A percentile compares a stretch with the other conserved stretches of the same genome.
Evolutionary conservation across 2,113 vertebrate genomes (phyloP).

Genomic region (Heterotilapia buettikoferi): DNA sequence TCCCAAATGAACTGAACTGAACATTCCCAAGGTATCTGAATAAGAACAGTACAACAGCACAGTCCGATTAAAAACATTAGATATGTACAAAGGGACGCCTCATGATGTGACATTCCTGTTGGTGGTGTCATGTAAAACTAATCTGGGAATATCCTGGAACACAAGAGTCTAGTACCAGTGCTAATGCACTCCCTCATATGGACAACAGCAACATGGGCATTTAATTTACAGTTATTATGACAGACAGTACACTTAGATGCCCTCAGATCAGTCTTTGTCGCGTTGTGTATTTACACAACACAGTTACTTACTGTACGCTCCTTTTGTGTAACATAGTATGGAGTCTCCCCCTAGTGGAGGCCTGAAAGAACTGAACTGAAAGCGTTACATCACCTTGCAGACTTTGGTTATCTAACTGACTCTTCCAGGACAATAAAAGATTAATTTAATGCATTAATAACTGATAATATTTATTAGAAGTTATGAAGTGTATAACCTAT

Average conservation of each 20-base stretch:
- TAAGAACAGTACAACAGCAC: neutral
- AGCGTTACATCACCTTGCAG: conserved; percentile 49
- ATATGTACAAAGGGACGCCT: neutral
- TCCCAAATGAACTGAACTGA: neutral
- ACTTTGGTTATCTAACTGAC: conserved; percentile 39
- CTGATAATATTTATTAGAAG: neutral
- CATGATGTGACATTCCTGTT: neutral
- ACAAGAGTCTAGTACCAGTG: neutral
- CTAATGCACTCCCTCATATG: neutral
- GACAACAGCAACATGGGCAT: neutral
- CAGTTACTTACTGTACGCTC: neutral
- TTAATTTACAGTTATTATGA: neutral
- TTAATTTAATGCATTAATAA: neutral
- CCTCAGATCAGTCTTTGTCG: neutral
- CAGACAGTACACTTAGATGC: neutral
- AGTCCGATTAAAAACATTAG: neutral
- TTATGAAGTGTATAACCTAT: neutral
- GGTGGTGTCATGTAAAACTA: neutral
- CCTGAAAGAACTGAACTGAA: neutral
- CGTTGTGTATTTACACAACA: neutral
- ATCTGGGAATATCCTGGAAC: neutral
- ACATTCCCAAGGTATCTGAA: neutral
- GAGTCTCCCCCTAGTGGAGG: conserved; percentile 21
- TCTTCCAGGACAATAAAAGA: neutral
- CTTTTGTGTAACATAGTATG: neutral